Evolutionary conservation across 2,888 invertebrate species (phyloP), one percentile per base, ranked within the genome.

Genomic region (Drosophila falleni): DNA sequence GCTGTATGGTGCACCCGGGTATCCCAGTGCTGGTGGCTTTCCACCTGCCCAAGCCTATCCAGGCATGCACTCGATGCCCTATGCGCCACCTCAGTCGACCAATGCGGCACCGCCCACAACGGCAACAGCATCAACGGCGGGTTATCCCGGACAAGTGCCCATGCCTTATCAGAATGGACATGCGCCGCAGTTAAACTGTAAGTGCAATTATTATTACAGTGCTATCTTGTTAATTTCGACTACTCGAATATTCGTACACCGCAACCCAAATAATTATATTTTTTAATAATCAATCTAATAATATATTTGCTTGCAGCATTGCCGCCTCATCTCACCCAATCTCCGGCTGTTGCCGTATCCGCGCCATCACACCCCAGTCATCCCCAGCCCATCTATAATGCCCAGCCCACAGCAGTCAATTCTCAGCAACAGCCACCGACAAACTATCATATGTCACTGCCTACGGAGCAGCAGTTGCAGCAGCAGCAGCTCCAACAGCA

Each of bases 91-190:
- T 33, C 75, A 71, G 49, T 15, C 58, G 0, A 58, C 15, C 15
- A 59, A 59, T 60, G 63, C 55, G 16, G 26, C 76, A 51, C 54
- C 74, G 67, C 64, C 69, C 33, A 54, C 72, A 68, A 50, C 68
- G 50, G 58, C 64, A 46, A 33, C 76, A 10, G 59, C 71, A 13
- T 29, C 26, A 11, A 2, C 37, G 11, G 51, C 16, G 10, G 78
- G 74, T 10, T 80, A 82, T 55, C 50, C 74, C 1, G 75, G 75
- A 23, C 80, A 82, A 44, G 86, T 90, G 56, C 91, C 92, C 29
- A 81, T 91, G 58, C 91, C 91, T 53, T 91, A 85, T 69, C 92
- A 92, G 71, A 92, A 92, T 75, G 91, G 91, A 46, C 91, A 91
- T 56, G 79, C 80, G 9, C 72, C 85, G n/a, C 87, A 88, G 33